Evolutionary conservation across 1,140 invertebrate genomes (phyloP).

Genomic region (Drosophila biarmipes): DNA sequence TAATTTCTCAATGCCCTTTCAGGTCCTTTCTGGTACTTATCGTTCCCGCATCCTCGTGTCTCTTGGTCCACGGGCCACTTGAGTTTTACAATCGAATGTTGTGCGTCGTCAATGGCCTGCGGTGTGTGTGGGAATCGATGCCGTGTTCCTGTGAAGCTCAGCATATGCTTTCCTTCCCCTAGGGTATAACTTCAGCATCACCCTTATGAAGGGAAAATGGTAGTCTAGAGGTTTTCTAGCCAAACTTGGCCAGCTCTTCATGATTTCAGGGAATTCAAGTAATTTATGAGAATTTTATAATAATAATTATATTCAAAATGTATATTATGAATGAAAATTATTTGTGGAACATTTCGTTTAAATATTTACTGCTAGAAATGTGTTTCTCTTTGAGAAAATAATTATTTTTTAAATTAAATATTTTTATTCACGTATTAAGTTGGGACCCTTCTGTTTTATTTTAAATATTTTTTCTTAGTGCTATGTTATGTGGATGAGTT

Average conservation of each 20-base stretch:
- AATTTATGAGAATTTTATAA: too few species aligned
- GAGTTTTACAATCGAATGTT: conserved; percentile 69
- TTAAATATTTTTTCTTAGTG: neutral
- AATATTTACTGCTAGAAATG: too few species aligned
- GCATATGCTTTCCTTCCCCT: conserved; percentile 67
- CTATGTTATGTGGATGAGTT: too few species aligned
- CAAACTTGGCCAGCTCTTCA: neutral
- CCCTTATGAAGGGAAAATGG: neutral
- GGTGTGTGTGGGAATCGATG: conserved; percentile 59
- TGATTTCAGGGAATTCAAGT: too few species aligned
- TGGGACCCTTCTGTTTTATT: neutral
- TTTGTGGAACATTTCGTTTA: too few species aligned
- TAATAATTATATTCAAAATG: too few species aligned
- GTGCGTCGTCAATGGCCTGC: conserved; percentile 52
- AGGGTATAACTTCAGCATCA: neutral
- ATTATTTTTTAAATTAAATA: too few species aligned
- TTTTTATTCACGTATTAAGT: too few species aligned
- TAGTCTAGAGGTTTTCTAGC: neutral
- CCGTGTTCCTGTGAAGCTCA: conserved; percentile 59
- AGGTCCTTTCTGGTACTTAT: conserved; percentile 64
- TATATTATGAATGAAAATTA: too few species aligned
- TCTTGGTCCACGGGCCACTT: conserved; percentile 51
- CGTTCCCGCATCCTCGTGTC: conserved; percentile 24
- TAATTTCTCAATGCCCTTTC: conserved; percentile 72
- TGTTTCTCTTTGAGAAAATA: too few species aligned